Evolutionary conservation across 2,888 invertebrate genomes (phyloP), one percentile per base, ranked within the genome.

Genomic region (Neuroscelio doddi): DNA sequence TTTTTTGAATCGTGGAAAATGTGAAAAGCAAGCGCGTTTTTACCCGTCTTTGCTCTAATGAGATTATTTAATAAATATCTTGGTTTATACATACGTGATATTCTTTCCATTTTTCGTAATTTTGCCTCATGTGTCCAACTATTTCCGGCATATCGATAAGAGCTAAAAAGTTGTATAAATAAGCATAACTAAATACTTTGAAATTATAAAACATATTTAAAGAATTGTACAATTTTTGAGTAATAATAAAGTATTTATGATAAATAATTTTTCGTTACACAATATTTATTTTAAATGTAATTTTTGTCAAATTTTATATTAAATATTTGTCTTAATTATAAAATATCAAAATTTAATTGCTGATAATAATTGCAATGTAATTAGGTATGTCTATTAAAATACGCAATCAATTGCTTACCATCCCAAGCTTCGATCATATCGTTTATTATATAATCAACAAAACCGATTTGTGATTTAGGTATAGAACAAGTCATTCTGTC

Each of bases 361-460:
- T 32, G 16, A 41, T 30, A 7, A 42, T 41, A 34, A 12, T 8
- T 21, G 21, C n/a, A n/a, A n/a, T n/a, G n/a, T n/a, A n/a, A n/a
- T n/a, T n/a, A n/a, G n/a, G n/a, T n/a, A n/a, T n/a, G n/a, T n/a
- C n/a, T 30, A 15, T n/a, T 46, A 4, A 21, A 26, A 8, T 14
- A 17, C 8, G n/a, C 15, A 5, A 30, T 24, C 15, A n/a, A n/a
- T 39, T 49, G 86, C 88, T 86, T 78, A 94, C 96, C 93, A 81
- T 97, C 93, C 97, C 97, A 98, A 24, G 96, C 95, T 80, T 97
- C 96, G 87, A 98, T 95, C 95, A 98, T 97, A 80, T 97, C 97
- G 76, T 94, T 94, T 77, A 98, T 96, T 81, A 98, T 98, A 86
- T 93, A 97, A 85, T 98, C 98, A 69, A 97, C 93, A 86, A 98